Evolutionary conservation across 2,113 vertebrate species (phyloP).

Genomic region (Coregonus clupeaformis): DNA sequence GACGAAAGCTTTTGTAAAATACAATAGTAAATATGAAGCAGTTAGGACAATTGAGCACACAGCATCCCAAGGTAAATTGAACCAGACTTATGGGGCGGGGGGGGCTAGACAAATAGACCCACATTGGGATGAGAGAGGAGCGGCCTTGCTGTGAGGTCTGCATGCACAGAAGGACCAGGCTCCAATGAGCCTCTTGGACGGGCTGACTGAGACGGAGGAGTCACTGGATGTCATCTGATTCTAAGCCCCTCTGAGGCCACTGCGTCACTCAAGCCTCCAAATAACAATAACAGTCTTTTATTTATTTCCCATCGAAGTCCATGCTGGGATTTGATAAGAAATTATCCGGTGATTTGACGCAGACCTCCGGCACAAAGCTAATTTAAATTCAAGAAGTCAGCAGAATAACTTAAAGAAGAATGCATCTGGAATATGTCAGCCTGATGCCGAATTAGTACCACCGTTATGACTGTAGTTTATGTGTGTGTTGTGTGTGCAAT

Average conservation of each 20-base stretch:
- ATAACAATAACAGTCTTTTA: conserved; percentile 41
- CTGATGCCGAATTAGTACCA: conserved; percentile 31
- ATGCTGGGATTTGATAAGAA: conserved; percentile 37
- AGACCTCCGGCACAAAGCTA: conserved; percentile 44
- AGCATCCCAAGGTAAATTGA: conserved; percentile 12
- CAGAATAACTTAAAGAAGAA: conserved; percentile 47
- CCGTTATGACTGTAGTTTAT: not conserved
- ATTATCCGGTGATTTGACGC: conserved; percentile 48
- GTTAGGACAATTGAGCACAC: conserved; percentile 12
- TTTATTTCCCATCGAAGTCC: conserved; percentile 42
- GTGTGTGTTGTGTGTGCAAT: not conserved
- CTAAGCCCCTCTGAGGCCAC: not conserved
- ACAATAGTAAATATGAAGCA: conserved; percentile 30
- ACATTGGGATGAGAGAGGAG: not conserved
- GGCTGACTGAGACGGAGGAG: not conserved
- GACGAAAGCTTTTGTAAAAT: conserved; percentile 17
- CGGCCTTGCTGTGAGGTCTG: not conserved
- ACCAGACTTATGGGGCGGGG: not conserved
- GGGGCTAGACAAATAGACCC: not conserved
- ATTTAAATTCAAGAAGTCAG: conserved; percentile 59
- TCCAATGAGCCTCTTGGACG: not conserved
- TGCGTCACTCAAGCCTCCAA: conserved; percentile 9
- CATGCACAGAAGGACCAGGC: not conserved
- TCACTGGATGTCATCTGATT: not conserved
- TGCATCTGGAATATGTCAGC: conserved; percentile 53